Evolutionary conservation across 2,113 vertebrate genomes (phyloP).

Genomic region (Scophthalmus maximus): DNA sequence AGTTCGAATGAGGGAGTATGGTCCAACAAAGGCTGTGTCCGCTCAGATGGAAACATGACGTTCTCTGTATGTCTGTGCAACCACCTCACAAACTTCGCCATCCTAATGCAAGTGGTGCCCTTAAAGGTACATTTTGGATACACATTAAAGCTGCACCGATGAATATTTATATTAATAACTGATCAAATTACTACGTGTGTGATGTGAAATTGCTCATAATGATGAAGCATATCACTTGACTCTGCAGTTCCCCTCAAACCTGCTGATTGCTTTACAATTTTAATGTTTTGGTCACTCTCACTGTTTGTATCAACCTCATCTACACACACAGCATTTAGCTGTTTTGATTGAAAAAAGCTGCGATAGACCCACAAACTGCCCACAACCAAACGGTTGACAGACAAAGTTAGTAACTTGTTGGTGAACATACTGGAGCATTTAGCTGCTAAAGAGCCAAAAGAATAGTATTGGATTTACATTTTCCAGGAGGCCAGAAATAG

Average conservation of each 20-base stretch:
- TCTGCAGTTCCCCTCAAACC: not conserved
- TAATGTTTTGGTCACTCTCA: not conserved
- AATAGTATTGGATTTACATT: not conserved
- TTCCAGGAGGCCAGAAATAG: not conserved
- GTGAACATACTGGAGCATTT: not conserved
- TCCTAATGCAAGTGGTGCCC: slow-evolving; percentile 98
- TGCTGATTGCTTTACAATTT: too few species aligned
- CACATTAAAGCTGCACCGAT: not conserved
- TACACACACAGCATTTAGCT: too few species aligned
- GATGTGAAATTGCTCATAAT: not conserved
- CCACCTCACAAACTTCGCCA: slow-evolving; percentile 98
- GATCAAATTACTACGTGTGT: not conserved
- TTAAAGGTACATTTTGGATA: slow-evolving; percentile 85
- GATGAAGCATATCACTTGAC: not conserved
- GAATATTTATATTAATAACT: not conserved
- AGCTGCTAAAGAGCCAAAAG: not conserved
- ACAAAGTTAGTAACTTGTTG: not conserved
- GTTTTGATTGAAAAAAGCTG: too few species aligned
- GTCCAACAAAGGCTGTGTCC: slow-evolving; percentile 91
- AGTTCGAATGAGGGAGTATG: slow-evolving; percentile 89
- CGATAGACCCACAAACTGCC: too few species aligned
- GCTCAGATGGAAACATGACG: slow-evolving; percentile 85
- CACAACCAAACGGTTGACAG: too few species aligned
- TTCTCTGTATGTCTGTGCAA: slow-evolving; percentile 92
- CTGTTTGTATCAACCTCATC: too few species aligned